These are phyloP conservation scores for Rhyacophila brunnea DNA, from an alignment of 1,140 invertebrate genomes.

Conservation along the genomic window DNA sequence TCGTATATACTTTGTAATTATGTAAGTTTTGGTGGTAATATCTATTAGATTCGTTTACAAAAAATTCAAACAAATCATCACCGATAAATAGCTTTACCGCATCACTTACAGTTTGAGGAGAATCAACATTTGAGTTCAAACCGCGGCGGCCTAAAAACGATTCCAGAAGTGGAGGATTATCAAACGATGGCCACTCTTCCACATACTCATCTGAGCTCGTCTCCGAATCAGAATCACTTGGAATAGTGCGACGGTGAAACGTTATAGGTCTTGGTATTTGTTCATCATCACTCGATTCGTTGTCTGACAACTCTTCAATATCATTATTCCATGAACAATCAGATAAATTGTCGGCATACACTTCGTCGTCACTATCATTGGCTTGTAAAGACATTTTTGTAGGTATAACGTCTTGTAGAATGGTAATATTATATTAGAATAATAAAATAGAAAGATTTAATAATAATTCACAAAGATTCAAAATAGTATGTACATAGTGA, in stretches of 20 bases:
- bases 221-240: conserved; percentile 3
- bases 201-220: conserved; percentile 10
- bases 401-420: neutral
- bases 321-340: neutral
- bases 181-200: conserved; percentile 12
- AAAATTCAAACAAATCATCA: conserved; percentile 28
- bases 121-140: conserved; percentile 4
- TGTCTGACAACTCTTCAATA: neutral
- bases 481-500: too few relatives aligned
- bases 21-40: conserved; percentile 28
- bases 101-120: conserved; percentile 25
- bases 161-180: conserved; percentile 14
- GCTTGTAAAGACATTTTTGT: neutral
- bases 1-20: conserved; percentile 22
- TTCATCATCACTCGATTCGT: conserved; percentile 6
- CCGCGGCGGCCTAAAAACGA: conserved; percentile 4
- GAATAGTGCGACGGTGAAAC: conserved; percentile 4
- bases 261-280: conserved; percentile 3
- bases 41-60: conserved; percentile 34
- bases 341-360: conserved; percentile 1
- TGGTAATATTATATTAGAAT: neutral
- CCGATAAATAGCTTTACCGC: conserved; percentile 32
- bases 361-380: neutral
- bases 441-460: too few relatives aligned
- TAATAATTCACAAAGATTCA: too few relatives aligned